These are phyloP conservation scores for Tauraco hartlaubi DNA, from an alignment of 2,797 vertebrate species.

Conservation along the genomic window DNA sequence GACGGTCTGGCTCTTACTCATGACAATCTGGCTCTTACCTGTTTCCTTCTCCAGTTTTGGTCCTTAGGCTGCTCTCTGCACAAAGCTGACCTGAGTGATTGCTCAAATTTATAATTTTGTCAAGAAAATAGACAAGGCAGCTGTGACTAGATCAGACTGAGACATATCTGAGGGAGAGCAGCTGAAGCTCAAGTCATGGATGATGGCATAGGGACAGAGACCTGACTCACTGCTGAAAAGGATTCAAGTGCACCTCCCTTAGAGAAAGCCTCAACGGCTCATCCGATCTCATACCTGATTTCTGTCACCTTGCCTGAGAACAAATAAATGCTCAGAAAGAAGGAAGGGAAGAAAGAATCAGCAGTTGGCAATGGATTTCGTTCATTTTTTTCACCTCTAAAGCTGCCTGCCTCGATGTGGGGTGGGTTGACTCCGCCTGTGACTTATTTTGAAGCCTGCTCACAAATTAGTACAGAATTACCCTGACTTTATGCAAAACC, in stretches of 20 bases:
- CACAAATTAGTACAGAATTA: not conserved
- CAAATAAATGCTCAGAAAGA: fast-evolving
- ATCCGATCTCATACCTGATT: not conserved
- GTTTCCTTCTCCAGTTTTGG: not conserved
- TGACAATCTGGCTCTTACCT: not conserved
- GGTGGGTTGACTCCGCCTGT: not conserved
- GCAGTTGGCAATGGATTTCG: not conserved
- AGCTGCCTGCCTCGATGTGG: not conserved
- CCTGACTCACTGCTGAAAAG: not conserved
- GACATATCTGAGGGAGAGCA: not conserved
- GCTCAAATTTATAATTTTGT: not conserved
- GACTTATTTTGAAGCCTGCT: not conserved
- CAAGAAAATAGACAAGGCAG: not conserved
- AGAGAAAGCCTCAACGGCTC: not conserved
- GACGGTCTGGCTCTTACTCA: not conserved
- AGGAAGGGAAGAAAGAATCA: not conserved
- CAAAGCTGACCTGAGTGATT: fast-evolving
- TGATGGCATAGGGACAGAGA: not conserved
- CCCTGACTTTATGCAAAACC: not conserved
- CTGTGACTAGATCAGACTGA: not conserved
- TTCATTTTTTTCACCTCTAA: not conserved
- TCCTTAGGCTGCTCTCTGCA: not conserved
- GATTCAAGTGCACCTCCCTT: not conserved
- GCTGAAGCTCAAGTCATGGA: not conserved
- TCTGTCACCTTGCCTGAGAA: not conserved